These are phyloP conservation scores for Erpobdella octoculata DNA, from an alignment of 2,888 invertebrate species.

Conservation along the genomic window DNA sequence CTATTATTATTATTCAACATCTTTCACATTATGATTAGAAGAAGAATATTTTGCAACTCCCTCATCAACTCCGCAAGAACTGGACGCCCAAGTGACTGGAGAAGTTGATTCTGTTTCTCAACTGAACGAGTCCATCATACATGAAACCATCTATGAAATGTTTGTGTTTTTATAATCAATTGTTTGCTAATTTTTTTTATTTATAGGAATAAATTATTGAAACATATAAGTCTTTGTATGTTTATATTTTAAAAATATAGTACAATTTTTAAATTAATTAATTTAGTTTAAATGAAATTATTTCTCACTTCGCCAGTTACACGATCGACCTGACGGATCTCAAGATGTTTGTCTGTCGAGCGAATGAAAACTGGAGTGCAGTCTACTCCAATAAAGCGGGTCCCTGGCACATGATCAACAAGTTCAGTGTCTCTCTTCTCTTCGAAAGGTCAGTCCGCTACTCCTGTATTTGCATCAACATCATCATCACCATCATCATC, in stretches of 20 bases:
- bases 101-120: neutral
- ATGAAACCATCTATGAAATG: conserved; percentile 68
- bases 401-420: conserved; percentile 73
- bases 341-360: conserved; percentile 79
- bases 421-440: conserved; percentile 58
- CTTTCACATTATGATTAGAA: conserved; percentile 30
- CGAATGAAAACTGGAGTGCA: conserved; percentile 80
- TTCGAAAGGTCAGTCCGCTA: conserved; percentile 49
- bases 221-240: neutral
- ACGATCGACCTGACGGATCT: conserved; percentile 67
- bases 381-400: conserved; percentile 78
- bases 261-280: too few species aligned
- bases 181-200: neutral
- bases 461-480: too few species aligned
- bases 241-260: neutral
- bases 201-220: neutral
- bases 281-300: neutral
- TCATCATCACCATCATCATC: too few species aligned
- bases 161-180: conserved; percentile 7
- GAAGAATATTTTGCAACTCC: conserved; percentile 52
- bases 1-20: neutral
- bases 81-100: too few species aligned
- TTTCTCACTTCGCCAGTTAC: conserved; percentile 47
- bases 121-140: conserved; percentile 51
- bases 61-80: conserved; percentile 51